These are phyloP conservation scores for Maniola hyperantus DNA, from an alignment of 2,888 invertebrate genomes.

Conservation along the genomic window DNA sequence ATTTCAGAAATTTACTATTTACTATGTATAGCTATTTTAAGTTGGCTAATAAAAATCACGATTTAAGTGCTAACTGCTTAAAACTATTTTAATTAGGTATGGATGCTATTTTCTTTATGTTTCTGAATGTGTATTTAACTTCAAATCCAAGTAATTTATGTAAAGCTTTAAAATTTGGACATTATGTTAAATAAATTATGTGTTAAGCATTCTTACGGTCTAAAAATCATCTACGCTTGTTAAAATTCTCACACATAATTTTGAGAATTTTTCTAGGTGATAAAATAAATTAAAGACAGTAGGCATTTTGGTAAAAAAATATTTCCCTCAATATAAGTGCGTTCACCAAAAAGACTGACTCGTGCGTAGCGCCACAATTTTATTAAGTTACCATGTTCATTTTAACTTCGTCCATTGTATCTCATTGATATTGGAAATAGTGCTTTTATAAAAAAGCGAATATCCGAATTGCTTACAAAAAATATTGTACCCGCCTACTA, in stretches of 20 bases:
- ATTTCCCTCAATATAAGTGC: slow-evolving; percentile 1
- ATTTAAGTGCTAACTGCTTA: neutral
- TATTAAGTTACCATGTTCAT: slow-evolving; percentile 8
- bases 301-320: neutral
- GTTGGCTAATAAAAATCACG: neutral
- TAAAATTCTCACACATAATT: slow-evolving; percentile 4
- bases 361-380: neutral
- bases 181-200: slow-evolving; percentile 7
- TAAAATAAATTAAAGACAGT: neutral
- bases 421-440: neutral
- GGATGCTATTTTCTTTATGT: neutral
- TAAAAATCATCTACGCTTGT: neutral
- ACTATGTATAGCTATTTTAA: neutral
- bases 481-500: neutral
- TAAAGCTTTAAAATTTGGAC: neutral
- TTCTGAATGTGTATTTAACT: neutral
- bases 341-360: neutral
- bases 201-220: slow-evolving; percentile 7
- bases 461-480: neutral
- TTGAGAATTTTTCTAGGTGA: neutral
- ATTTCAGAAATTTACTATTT: neutral
- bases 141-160: neutral
- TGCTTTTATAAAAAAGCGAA: neutral
- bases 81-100: neutral
- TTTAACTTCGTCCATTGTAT: neutral